A percentile compares a stretch with the other conserved stretches of the same genome.
These are phyloP conservation scores for Artemia franciscana DNA, from an alignment of 1,140 invertebrate genomes.

Conservation along the genomic window DNA sequence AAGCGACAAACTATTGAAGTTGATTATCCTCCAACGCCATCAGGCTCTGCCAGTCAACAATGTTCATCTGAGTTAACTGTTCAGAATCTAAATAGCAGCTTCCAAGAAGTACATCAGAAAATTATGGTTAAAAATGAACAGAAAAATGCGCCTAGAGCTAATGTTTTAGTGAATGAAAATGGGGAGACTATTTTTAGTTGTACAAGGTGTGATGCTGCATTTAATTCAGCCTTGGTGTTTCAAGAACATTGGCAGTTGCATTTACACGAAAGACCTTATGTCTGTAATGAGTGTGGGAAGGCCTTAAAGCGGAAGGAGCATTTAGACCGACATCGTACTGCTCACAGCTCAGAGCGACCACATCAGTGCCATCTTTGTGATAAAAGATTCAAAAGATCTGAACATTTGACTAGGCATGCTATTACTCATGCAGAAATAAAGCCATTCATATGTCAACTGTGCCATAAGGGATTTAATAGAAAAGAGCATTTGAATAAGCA, in stretches of 20 bases:
- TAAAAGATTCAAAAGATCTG: conserved; percentile 61
- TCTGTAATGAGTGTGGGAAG: conserved; percentile 60
- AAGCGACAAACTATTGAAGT: no score
- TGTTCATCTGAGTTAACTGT: no score
- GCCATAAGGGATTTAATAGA: conserved; percentile 60
- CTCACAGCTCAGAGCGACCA: conserved; percentile 49
- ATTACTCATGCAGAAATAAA: conserved; percentile 67
- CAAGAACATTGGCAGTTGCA: conserved; percentile 58
- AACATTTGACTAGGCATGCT: conserved; percentile 56
- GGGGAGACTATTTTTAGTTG: conserved; percentile 59
- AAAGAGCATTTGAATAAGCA: conserved; percentile 56
- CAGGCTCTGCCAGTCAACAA: no score
- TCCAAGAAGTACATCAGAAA: no score
- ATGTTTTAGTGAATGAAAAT: conserved; percentile 22
- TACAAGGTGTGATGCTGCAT: conserved; percentile 62
- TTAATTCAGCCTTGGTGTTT: conserved; percentile 49
- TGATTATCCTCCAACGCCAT: no score
- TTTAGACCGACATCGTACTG: conserved; percentile 46
- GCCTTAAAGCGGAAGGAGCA: conserved; percentile 54
- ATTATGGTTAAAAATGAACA: not conserved
- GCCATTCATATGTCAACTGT: conserved; percentile 55
- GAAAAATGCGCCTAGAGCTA: not conserved
- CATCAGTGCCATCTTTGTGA: conserved; percentile 58
- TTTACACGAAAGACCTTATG: conserved; percentile 48
- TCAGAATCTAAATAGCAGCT: no score